phyloP scores from a whole-genome alignment of 2,888 invertebrate species.

The Chrysomela aeneicollis region DNA sequence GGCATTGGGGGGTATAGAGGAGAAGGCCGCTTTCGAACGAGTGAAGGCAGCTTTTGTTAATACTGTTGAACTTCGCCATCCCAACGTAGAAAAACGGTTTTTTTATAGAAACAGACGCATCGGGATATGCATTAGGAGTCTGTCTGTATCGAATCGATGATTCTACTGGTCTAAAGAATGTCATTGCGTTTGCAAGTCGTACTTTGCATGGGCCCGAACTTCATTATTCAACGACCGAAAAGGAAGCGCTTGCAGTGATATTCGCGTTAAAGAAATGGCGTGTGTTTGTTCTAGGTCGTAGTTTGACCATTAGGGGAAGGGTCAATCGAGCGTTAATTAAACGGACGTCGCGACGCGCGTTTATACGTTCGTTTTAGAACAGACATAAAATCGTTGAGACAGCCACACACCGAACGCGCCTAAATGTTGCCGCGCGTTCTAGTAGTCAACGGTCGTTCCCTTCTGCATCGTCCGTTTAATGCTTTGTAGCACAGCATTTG shows the following conservation, averaged over 20 bases:
- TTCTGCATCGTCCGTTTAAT: constrained; percentile 18
- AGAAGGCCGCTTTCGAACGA: neutral
- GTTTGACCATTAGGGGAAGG: neutral
- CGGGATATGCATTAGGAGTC: constrained; percentile 14
- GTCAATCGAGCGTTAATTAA: constrained; percentile 14
- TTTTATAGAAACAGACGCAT: too few relatives aligned
- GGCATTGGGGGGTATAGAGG: constrained; percentile 1
- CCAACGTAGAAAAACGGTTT: neutral
- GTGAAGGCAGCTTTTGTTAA: neutral
- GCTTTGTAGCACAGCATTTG: constrained; percentile 16
- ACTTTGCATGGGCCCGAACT: constrained; percentile 7
- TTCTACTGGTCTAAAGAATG: neutral
- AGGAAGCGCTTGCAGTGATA: constrained; percentile 11
- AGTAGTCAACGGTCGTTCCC: constrained; percentile 18
- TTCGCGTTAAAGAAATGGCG: constrained; percentile 14
- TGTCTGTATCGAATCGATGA: constrained; percentile 14
- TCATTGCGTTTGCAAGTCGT: constrained; percentile 16
- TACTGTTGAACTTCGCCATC: neutral
- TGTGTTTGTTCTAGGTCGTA: too few relatives aligned
- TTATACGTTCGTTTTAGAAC: constrained; percentile 11
- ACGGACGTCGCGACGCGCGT: constrained; percentile 18
- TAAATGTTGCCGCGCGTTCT: constrained; percentile 16
- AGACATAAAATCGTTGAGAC: constrained; percentile 16
- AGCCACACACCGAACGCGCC: constrained; percentile 18
- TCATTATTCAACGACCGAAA: constrained; percentile 1